Evolutionary conservation across 2,888 invertebrate genomes (phyloP), one percentile per base, ranked within the genome.

Genomic region (Acanthopleura granulata): DNA sequence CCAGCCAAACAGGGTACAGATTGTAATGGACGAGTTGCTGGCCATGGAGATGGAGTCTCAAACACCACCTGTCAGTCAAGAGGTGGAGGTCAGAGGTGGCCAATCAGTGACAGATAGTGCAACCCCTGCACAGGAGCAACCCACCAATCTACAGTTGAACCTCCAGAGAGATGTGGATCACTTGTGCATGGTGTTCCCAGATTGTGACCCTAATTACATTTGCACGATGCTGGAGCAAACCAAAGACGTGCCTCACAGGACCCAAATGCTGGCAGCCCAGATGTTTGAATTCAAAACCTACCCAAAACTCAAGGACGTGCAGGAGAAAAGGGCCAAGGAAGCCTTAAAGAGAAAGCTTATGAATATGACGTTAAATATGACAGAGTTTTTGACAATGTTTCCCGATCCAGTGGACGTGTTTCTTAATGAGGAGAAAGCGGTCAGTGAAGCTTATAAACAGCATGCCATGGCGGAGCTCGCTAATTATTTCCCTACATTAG

Each of bases 151-250:
- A 16, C 22, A 22, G 29, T n/a, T 22, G n/a, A 12, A 57, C 12
- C 29, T 66, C 16, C 4, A 66, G 16, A 66, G 25, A 66, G 22
- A 27, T 22, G 66, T 88, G 30, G 82, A 85, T 18, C 83, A 81
- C 27, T 76, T 89, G 25, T 78, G 76, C 74, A 82, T 81, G 57
- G 82, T 89, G 70, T 88, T 88, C 76, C 85, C 86, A 22, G 87
- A 88, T 72, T 88, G 88, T 82, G 87, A 89, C 78, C 88, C 86
- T 16, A 86, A 87, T 75, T 88, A 83, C 79, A 72, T 89, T 18
- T 86, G 80, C 78, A 80, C 87, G 40, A 78, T 81, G 70, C 77
- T 89, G 30, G 83, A 84, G 73, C 72, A 75, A 14, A 76, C 73
- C 57, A 73, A 79, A 25, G 73, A 81, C 73, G 80, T 80, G n/a